Percentiles rank a stretch among this genome's conserved stretches.
phyloP scores from a whole-genome alignment of 1,140 invertebrate species.

The Geopemphigus sp. region DNA sequence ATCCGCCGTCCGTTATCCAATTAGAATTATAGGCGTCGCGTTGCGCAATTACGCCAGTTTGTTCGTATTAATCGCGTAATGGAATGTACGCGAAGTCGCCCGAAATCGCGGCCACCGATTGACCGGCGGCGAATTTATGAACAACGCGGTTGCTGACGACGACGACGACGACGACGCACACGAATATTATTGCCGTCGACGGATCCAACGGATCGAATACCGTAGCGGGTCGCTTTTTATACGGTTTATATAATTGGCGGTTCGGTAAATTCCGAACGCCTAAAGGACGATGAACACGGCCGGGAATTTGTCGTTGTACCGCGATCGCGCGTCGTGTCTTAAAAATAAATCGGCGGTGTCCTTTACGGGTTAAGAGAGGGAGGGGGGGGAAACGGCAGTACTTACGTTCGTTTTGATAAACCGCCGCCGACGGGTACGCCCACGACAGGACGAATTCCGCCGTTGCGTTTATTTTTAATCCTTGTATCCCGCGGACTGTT shows the following conservation, averaged over 20 bases:
- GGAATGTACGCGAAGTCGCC: too few species aligned
- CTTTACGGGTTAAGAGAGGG: background rate
- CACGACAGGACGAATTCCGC: background rate
- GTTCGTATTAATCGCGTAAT: too few species aligned
- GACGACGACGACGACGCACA: too few species aligned
- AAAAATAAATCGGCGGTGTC: slow-evolving; percentile 14
- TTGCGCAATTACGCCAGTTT: too few species aligned
- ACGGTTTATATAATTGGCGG: background rate
- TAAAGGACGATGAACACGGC: background rate
- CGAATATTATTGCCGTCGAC: background rate
- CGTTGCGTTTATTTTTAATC: slow-evolving; percentile 22
- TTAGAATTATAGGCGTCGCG: too few species aligned
- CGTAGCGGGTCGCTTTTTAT: background rate
- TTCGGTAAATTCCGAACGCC: background rate
- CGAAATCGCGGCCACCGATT: too few species aligned
- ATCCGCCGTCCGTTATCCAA: too few species aligned
- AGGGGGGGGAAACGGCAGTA: background rate
- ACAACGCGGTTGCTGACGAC: too few species aligned
- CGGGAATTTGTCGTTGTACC: too few species aligned
- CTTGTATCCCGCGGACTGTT: background rate
- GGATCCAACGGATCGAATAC: slow-evolving; percentile 14
- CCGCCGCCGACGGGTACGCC: background rate
- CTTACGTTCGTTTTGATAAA: slow-evolving; percentile 21
- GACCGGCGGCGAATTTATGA: too few species aligned
- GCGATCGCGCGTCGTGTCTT: too few species aligned